These are phyloP conservation scores for Bos indicus DNA, from an alignment of 2,113 vertebrate genomes.

Conservation along the genomic window DNA sequence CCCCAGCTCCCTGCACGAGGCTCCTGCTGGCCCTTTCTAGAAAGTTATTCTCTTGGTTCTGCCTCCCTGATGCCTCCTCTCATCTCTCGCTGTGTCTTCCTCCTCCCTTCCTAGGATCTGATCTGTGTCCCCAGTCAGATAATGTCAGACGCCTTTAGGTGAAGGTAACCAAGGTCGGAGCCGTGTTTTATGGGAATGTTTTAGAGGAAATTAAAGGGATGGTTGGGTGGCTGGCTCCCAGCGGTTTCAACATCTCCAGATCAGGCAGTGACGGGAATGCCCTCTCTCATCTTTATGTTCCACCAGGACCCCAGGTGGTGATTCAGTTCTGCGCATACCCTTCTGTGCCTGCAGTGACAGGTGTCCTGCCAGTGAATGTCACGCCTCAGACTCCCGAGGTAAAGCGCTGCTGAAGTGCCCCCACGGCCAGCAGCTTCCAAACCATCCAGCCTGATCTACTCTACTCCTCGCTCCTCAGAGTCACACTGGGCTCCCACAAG, in stretches of 20 bases:
- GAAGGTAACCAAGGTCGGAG: background rate
- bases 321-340: fast-evolving
- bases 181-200: background rate
- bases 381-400: fast-evolving
- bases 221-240: background rate
- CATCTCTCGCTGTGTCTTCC: background rate
- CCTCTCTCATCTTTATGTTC: fast-evolving
- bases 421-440: fast-evolving
- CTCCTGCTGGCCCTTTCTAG: background rate
- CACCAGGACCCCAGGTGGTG: fast-evolving
- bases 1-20: background rate
- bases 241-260: fast-evolving
- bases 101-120: background rate
- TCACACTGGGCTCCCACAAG: fast-evolving
- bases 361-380: fast-evolving
- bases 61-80: too few relatives aligned
- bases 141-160: fast-evolving
- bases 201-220: background rate
- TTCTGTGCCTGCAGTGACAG: fast-evolving
- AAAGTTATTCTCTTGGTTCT: background rate
- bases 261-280: fast-evolving
- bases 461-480: too few relatives aligned
- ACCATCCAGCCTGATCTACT: background rate
- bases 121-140: background rate
- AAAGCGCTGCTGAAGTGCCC: background rate